Evolutionary conservation across 2,113 vertebrate genomes (phyloP).

Genomic region (Opisthocomus hoazin): DNA sequence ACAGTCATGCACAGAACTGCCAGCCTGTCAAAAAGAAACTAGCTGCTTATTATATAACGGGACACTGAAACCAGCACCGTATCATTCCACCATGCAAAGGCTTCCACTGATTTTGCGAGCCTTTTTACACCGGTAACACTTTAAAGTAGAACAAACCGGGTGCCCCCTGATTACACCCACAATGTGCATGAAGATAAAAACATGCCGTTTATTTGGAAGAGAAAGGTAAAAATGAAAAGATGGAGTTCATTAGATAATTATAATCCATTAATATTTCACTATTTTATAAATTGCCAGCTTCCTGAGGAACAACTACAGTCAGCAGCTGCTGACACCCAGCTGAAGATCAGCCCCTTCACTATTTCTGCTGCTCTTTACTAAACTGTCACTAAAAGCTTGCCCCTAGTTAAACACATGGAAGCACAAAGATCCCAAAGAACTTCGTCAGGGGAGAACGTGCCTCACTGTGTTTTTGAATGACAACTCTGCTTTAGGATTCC

Average conservation of each 20-base stretch:
- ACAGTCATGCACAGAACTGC: neutral
- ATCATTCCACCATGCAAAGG: neutral
- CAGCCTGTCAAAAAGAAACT: neutral
- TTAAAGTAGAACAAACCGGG: neutral
- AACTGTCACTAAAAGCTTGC: neutral
- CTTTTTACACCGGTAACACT: neutral
- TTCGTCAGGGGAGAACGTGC: neutral
- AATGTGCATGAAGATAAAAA: neutral
- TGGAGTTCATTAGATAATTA: neutral
- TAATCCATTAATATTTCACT: neutral
- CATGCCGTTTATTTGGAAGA: neutral
- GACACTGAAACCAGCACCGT: neutral
- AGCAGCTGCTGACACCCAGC: neutral
- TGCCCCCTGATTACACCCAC: neutral
- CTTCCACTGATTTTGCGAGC: neutral
- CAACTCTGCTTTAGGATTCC: neutral
- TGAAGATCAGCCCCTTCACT: neutral
- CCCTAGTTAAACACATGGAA: neutral
- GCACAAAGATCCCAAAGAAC: neutral
- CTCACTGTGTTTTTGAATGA: neutral
- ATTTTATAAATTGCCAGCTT: neutral
- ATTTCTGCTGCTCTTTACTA: neutral
- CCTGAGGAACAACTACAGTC: neutral
- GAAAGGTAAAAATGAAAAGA: neutral
- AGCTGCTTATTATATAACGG: neutral